These are phyloP conservation scores for Darevskia mixta DNA, from an alignment of 2,797 vertebrate genomes.

Conservation along the genomic window DNA sequence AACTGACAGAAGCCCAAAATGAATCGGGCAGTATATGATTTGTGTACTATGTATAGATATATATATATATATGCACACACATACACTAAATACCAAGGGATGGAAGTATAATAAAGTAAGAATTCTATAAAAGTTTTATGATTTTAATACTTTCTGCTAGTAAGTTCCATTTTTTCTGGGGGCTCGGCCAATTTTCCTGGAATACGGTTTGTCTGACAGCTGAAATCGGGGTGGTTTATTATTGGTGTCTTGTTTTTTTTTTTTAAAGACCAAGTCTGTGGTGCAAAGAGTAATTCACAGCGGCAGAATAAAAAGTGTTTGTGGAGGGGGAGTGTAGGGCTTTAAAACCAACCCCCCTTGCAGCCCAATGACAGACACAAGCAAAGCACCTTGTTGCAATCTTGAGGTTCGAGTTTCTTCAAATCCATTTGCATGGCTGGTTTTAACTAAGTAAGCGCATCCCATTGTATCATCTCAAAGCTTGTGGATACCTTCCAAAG, in stretches of 20 bases:
- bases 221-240: constrained; percentile 52
- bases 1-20: not conserved
- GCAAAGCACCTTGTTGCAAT: constrained; percentile 10
- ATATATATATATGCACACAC: too few species aligned
- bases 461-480: not conserved
- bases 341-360: constrained; percentile 31
- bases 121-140: constrained; percentile 60
- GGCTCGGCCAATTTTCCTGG: constrained; percentile 57
- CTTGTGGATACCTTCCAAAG: not conserved
- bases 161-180: constrained; percentile 48
- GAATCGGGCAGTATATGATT: accelerated
- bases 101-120: constrained; percentile 48
- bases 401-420: constrained; percentile 3
- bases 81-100: constrained; percentile 40
- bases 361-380: not conserved
- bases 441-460: constrained; percentile 25
- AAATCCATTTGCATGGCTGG: constrained; percentile 47
- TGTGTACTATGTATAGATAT: not conserved
- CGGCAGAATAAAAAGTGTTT: not conserved
- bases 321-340: not conserved
- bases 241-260: constrained; percentile 38
- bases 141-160: constrained; percentile 64
- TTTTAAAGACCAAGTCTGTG: not conserved
- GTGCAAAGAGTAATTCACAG: constrained; percentile 42
- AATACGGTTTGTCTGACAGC: constrained; percentile 43